Percentiles rank a stretch among this genome's conserved stretches.
These are phyloP conservation scores for Spheniscus humboldti DNA, from an alignment of 2,797 vertebrate genomes.

Conservation along the genomic window DNA sequence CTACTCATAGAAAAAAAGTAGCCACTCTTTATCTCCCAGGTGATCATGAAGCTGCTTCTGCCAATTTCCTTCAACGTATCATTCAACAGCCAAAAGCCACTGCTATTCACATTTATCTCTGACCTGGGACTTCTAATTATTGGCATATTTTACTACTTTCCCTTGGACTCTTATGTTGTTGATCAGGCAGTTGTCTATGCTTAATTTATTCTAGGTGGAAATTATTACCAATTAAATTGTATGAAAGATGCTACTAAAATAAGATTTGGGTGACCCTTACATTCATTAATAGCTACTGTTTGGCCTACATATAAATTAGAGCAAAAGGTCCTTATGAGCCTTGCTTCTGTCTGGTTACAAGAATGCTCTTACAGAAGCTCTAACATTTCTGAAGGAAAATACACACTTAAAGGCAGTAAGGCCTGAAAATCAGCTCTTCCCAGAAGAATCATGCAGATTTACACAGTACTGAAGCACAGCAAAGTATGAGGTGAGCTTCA, in stretches of 20 bases:
- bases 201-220: background rate
- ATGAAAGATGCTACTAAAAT: background rate
- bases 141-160: background rate
- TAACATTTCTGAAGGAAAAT: background rate
- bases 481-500: background rate
- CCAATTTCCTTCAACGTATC: background rate
- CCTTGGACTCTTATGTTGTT: background rate
- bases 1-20: background rate
- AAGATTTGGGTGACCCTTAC: background rate
- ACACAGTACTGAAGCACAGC: background rate
- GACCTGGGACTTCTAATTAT: background rate
- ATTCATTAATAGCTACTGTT: background rate
- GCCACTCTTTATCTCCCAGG: background rate
- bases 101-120: background rate
- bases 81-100: background rate
- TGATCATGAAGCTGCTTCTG: background rate
- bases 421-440: background rate
- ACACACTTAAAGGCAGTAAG: background rate
- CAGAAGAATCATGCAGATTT: background rate
- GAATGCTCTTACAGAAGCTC: background rate
- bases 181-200: background rate
- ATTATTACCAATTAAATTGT: background rate
- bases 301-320: background rate
- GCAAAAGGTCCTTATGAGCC: background rate
- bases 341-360: background rate